phyloP scores from a whole-genome alignment of 2,113 vertebrate genomes.

The Arenaria interpres region DNA sequence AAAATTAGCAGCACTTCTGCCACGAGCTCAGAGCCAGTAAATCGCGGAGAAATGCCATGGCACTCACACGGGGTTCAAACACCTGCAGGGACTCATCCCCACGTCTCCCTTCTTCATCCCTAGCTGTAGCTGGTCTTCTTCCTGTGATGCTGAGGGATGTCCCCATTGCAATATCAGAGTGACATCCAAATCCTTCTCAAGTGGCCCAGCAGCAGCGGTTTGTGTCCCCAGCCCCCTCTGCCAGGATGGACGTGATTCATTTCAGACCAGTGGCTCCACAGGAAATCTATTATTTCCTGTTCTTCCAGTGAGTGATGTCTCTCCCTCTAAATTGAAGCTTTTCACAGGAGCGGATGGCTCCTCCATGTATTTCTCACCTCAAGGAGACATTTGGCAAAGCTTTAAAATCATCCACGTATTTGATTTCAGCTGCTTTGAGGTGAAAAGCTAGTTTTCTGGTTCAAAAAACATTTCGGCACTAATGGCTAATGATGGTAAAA shows the following conservation, averaged over 20 bases:
- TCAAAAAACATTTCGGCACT: not conserved
- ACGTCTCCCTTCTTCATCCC: not conserved
- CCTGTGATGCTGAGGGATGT: not conserved
- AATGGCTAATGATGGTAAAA: not conserved
- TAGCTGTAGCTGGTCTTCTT: not conserved
- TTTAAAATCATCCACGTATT: not conserved
- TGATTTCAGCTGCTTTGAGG: not conserved
- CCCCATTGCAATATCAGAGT: not conserved
- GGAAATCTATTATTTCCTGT: not conserved
- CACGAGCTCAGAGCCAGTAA: not conserved
- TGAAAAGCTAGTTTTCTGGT: not conserved
- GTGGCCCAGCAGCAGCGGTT: not conserved
- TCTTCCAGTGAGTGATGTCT: not conserved
- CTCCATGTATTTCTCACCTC: not conserved
- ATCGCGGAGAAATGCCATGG: not conserved
- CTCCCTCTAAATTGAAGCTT: not conserved
- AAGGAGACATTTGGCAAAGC: not conserved
- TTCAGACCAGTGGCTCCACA: not conserved
- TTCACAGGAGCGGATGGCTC: not conserved
- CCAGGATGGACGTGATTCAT: not conserved
- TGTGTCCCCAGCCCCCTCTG: not conserved
- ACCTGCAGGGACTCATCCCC: not conserved
- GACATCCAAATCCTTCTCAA: not conserved
- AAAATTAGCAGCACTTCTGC: not conserved
- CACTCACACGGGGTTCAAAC: not conserved